Percentiles rank a stretch among this genome's conserved stretches.
Evolutionary conservation across 2,797 vertebrate genomes (phyloP).

Genomic region (Lerista edwardsae): DNA sequence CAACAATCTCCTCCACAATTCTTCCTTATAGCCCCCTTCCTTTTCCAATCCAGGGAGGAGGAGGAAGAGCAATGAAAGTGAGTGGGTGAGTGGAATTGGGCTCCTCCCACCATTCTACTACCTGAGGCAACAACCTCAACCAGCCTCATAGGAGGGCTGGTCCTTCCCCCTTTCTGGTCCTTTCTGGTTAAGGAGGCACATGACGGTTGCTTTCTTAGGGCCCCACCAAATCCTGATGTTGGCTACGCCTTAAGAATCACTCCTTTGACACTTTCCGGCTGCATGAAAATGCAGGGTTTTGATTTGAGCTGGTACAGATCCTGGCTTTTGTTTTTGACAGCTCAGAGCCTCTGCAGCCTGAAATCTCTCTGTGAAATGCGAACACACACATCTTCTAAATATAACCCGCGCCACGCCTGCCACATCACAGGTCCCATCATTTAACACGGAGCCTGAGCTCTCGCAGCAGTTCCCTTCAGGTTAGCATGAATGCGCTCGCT

Average conservation of each 20-base stretch:
- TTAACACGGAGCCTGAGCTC: conserved; percentile 6
- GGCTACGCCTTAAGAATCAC: neutral
- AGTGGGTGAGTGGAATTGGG: too few relatives aligned
- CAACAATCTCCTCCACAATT: too few relatives aligned
- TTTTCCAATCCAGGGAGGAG: too few relatives aligned
- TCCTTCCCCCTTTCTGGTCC: too few relatives aligned
- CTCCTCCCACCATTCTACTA: too few relatives aligned
- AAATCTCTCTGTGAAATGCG: neutral
- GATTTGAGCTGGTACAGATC: neutral
- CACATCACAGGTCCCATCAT: fast-evolving
- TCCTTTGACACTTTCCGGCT: neutral
- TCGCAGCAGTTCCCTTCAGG: conserved; percentile 49
- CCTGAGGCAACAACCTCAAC: too few relatives aligned
- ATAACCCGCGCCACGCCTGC: neutral
- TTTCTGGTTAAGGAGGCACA: too few relatives aligned
- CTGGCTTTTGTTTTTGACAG: neutral
- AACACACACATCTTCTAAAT: conserved; percentile 1
- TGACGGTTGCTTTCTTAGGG: too few relatives aligned
- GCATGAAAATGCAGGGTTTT: neutral
- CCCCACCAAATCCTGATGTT: too few relatives aligned
- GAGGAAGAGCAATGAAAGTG: too few relatives aligned
- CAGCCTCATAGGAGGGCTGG: too few relatives aligned
- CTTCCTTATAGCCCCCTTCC: too few relatives aligned
- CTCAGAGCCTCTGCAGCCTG: neutral
- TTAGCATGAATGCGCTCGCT: conserved; percentile 54